Percentiles rank a stretch among this genome's conserved stretches.
These are phyloP conservation scores for Drosophila ustulata DNA, from an alignment of 2,888 invertebrate species.

Conservation along the genomic window DNA sequence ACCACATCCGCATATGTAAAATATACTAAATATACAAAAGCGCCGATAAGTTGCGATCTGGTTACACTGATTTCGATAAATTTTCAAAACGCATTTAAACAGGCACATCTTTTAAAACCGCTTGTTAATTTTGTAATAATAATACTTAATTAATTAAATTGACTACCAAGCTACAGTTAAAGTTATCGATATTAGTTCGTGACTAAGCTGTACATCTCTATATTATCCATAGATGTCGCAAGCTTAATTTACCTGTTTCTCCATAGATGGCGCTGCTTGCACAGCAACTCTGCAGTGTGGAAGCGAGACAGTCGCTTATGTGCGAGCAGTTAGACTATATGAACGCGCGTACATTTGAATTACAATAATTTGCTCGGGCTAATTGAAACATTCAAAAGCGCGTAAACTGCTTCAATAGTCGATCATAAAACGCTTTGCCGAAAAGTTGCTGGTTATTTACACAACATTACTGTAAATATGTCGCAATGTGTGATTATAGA, in stretches of 20 bases:
- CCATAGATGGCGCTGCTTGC: conserved; percentile 24
- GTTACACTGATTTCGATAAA: no score
- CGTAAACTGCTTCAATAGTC: background rate
- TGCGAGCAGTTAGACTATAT: conserved; percentile 12
- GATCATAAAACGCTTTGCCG: background rate
- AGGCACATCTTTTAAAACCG: no score
- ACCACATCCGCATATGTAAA: background rate
- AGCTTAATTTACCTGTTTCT: background rate
- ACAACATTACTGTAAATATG: background rate
- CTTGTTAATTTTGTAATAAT: no score
- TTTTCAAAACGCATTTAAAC: no score
- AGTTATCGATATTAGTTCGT: conserved; percentile 18
- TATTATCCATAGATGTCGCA: conserved; percentile 15
- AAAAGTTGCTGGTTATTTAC: conserved; percentile 12
- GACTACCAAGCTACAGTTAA: background rate
- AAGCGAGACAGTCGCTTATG: background rate
- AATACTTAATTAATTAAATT: background rate
- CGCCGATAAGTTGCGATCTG: background rate
- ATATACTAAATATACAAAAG: background rate
- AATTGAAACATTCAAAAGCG: conserved; percentile 5
- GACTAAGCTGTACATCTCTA: background rate
- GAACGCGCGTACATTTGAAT: conserved; percentile 24
- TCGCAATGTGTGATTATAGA: background rate
- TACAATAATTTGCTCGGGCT: background rate
- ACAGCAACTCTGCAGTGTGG: conserved; percentile 10